phyloP scores from a whole-genome alignment of 92 coral and sea anemone species.

The Epizoanthus ramosus region DNA sequence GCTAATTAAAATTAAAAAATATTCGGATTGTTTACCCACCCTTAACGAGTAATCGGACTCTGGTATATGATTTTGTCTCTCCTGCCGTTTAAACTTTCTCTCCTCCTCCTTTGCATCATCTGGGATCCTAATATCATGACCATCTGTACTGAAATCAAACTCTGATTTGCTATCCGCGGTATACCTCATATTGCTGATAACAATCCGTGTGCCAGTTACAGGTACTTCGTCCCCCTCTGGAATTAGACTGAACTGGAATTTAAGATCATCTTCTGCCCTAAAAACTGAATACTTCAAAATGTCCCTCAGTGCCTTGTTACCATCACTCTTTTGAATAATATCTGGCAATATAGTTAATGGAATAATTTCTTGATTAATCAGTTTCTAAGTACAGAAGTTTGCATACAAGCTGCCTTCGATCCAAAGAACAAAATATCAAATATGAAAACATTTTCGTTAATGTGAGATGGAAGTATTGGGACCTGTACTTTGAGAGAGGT shows the following conservation, averaged over 20 bases:
- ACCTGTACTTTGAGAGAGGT: too few species aligned
- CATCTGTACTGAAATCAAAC: conserved; percentile 74
- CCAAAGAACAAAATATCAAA: too few species aligned
- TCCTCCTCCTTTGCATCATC: conserved; percentile 83
- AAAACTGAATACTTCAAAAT: conserved; percentile 75
- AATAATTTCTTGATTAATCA: not conserved
- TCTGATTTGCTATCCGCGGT: conserved; percentile 87
- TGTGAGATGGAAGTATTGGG: too few species aligned
- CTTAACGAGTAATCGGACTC: conserved; percentile 92
- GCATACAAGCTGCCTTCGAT: too few species aligned
- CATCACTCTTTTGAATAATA: conserved; percentile 70
- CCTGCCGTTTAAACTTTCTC: conserved; percentile 70
- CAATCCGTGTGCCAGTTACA: conserved; percentile 82
- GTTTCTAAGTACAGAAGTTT: not conserved
- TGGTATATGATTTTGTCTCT: conserved; percentile 93
- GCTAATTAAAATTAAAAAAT: too few species aligned
- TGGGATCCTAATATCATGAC: conserved; percentile 78
- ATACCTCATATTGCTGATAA: conserved; percentile 77
- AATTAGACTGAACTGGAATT: conserved; percentile 75
- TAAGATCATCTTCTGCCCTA: conserved; percentile 62
- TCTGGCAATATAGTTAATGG: conserved; percentile 37
- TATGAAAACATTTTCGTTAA: too few species aligned
- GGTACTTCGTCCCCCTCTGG: conserved; percentile 34
- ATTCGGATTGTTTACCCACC: conserved; percentile 51
- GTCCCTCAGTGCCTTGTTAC: conserved; percentile 79